Conservation (phyloP, 2,888 invertebrate species). For the Hipparchia semele region DNA sequence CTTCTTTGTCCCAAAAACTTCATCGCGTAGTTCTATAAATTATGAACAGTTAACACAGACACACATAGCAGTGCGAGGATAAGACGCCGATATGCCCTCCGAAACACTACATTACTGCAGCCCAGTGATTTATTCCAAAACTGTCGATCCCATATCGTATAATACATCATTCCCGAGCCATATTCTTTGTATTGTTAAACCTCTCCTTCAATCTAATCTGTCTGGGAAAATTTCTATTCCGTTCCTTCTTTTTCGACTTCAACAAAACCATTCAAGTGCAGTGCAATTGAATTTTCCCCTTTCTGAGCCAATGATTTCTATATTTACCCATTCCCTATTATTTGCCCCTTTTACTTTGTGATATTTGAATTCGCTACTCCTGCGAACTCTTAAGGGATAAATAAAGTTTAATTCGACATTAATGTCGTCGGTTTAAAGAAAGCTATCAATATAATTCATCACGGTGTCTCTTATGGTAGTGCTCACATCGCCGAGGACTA, state of each 20-base stretch:
- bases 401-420: conserved; percentile 31
- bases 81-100: conserved; percentile 4
- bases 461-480: conserved; percentile 32
- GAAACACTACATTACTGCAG: conserved; percentile 16
- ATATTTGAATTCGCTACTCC: conserved; percentile 13
- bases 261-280: conserved; percentile 26
- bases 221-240: conserved; percentile 28
- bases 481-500: conserved; percentile 1
- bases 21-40: conserved; percentile 2
- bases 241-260: conserved; percentile 25
- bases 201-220: conserved; percentile 43
- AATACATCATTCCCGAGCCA: conserved; percentile 60
- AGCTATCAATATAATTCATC: conserved; percentile 40
- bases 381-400: conserved; percentile 11
- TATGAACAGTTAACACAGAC: background rate
- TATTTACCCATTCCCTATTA: conserved; percentile 10
- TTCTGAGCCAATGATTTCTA: conserved; percentile 10
- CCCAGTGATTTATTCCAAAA: conserved; percentile 22
- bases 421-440: conserved; percentile 27
- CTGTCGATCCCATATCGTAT: conserved; percentile 51
- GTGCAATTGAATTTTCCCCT: conserved; percentile 27
- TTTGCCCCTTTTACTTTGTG: conserved; percentile 4
- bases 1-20: background rate
- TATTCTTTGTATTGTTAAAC: conserved; percentile 53
- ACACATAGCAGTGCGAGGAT: conserved; percentile 1